These are phyloP conservation scores for Corythornis cristatus DNA, from an alignment of 2,113 vertebrate genomes.

Conservation along the genomic window DNA sequence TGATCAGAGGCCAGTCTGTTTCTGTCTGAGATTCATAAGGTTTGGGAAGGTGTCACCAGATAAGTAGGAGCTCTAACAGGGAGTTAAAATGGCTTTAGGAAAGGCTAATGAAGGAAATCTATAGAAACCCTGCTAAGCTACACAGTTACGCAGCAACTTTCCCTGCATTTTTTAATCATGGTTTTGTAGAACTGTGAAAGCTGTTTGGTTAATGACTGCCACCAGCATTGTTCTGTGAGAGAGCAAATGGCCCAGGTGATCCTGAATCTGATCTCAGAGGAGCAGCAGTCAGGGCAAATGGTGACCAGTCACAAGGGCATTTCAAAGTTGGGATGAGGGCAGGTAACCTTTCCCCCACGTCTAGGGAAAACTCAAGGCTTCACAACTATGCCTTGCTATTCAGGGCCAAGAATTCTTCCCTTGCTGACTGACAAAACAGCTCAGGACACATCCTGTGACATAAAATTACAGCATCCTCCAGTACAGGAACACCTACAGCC, in stretches of 20 bases:
- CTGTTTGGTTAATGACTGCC: not conserved
- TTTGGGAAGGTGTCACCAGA: not conserved
- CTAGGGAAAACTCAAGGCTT: not conserved
- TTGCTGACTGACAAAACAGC: accelerated
- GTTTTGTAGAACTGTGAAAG: not conserved
- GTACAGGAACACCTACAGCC: not conserved
- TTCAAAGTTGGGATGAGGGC: not conserved
- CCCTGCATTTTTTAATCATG: not conserved
- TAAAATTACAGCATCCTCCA: not conserved
- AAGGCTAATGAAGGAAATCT: not conserved
- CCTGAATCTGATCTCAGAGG: not conserved
- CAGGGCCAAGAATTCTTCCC: not conserved
- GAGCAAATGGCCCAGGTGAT: not conserved
- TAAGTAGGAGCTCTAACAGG: not conserved
- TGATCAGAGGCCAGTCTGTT: not conserved
- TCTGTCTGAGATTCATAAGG: not conserved
- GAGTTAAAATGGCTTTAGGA: not conserved
- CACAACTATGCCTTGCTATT: not conserved
- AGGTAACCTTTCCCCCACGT: not conserved
- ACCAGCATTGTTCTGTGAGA: not conserved
- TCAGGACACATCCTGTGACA: not conserved
- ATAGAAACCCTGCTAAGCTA: not conserved
- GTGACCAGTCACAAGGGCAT: not conserved
- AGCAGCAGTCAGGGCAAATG: not conserved
- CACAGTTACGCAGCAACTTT: not conserved